Evolutionary conservation across 2,113 vertebrate species (phyloP).

Genomic region (Tachuris rubrigastra): DNA sequence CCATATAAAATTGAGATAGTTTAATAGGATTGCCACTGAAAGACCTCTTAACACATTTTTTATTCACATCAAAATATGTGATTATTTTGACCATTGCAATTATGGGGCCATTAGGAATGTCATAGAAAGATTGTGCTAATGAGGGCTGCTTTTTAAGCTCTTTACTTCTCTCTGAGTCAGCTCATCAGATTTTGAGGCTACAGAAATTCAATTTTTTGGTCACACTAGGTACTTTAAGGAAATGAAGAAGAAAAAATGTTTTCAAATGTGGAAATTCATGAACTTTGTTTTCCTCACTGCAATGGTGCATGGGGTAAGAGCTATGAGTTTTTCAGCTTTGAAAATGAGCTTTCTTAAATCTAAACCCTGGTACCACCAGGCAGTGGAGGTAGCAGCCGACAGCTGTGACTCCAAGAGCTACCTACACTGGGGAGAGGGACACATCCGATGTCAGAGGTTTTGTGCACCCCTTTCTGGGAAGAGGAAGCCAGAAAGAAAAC

Average conservation of each 20-base stretch:
- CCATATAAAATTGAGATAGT: background rate
- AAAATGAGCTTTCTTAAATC: background rate
- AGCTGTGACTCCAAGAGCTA: background rate
- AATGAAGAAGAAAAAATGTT: background rate
- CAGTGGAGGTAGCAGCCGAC: background rate
- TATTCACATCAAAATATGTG: background rate
- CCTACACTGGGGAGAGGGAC: background rate
- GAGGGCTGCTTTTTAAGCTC: background rate
- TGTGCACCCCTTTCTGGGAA: background rate
- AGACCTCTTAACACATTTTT: background rate
- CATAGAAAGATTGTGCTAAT: background rate
- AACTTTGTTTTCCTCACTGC: background rate
- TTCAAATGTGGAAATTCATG: background rate
- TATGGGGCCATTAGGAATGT: background rate
- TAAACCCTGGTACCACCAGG: background rate
- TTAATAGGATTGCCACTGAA: background rate
- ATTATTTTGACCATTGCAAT: background rate
- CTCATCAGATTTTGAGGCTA: background rate
- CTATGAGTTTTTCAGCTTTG: background rate
- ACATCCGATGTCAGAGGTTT: background rate
- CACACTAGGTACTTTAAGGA: background rate
- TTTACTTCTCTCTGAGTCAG: background rate
- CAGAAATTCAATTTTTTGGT: background rate
- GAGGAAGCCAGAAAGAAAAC: background rate
- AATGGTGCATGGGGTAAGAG: background rate